Evolutionary conservation across 2,888 invertebrate species (phyloP).

Genomic region (Lasioglossum marginatum): DNA sequence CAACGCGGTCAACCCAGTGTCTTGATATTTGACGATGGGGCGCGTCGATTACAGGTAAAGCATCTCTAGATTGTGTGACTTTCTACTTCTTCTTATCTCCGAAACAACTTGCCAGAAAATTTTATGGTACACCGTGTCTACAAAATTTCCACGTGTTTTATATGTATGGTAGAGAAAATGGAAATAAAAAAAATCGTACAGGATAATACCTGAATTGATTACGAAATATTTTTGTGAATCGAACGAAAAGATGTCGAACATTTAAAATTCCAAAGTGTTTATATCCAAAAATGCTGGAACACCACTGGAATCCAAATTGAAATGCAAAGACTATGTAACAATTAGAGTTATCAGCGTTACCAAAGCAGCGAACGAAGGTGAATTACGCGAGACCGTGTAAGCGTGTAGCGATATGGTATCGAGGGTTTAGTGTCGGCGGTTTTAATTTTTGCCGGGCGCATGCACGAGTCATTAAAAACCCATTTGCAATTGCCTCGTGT

Average conservation of each 20-base stretch:
- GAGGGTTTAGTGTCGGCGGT: not conserved
- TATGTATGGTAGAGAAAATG: too few relatives aligned
- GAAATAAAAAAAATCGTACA: too few relatives aligned
- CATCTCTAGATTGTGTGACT: not conserved
- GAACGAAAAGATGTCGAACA: too few relatives aligned
- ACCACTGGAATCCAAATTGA: not conserved
- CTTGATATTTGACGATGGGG: not conserved
- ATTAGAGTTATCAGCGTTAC: not conserved
- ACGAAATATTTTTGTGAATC: too few relatives aligned
- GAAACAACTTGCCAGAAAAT: not conserved
- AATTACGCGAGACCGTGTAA: not conserved
- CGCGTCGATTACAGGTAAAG: constrained; percentile 20
- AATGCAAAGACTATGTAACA: not conserved
- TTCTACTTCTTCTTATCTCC: not conserved
- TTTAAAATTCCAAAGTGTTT: not conserved
- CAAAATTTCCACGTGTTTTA: too few relatives aligned
- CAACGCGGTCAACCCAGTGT: too few relatives aligned
- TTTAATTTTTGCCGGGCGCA: not conserved
- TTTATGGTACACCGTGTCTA: not conserved
- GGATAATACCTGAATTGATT: too few relatives aligned
- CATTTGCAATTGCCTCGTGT: not conserved
- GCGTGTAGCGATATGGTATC: not conserved
- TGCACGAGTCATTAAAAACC: not conserved
- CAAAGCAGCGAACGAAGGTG: not conserved
- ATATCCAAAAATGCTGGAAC: not conserved